Percentiles rank a stretch among this genome's conserved stretches.
phyloP scores from a whole-genome alignment of 2,113 vertebrate genomes.

The Nibea albiflora region DNA sequence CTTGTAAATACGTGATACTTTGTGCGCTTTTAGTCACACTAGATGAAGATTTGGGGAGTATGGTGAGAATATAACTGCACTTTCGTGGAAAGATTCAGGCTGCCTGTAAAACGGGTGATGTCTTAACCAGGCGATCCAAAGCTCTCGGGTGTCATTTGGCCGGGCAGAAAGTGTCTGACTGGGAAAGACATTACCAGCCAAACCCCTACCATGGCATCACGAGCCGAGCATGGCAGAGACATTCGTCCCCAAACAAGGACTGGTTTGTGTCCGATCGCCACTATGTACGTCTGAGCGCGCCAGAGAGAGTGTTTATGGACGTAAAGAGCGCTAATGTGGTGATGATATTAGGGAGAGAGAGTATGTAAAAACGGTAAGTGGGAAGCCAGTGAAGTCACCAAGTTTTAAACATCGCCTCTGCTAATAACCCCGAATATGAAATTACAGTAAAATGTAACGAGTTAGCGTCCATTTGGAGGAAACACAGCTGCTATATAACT shows the following conservation, averaged over 20 bases:
- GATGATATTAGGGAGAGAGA: slow-evolving; percentile 12
- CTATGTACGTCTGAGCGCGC: not conserved
- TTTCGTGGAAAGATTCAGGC: slow-evolving; percentile 59
- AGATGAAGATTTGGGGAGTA: slow-evolving; percentile 25
- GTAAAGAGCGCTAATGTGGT: slow-evolving; percentile 25
- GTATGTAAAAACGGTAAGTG: not conserved
- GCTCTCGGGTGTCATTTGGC: slow-evolving; percentile 64
- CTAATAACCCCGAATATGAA: slow-evolving; percentile 36
- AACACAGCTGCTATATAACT: slow-evolving; percentile 52
- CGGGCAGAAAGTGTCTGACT: slow-evolving; percentile 39
- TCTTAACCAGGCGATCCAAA: slow-evolving; percentile 65
- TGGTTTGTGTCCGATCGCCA: slow-evolving; percentile 44
- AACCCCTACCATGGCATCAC: slow-evolving; percentile 33
- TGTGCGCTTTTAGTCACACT: slow-evolving; percentile 23
- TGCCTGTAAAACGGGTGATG: slow-evolving; percentile 69
- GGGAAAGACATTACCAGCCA: slow-evolving; percentile 68
- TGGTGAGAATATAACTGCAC: slow-evolving; percentile 9
- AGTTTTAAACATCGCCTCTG: not conserved
- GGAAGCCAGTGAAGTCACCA: not conserved
- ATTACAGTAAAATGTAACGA: slow-evolving; percentile 22
- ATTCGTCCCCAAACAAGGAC: slow-evolving; percentile 39
- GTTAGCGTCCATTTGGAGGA: slow-evolving; percentile 7
- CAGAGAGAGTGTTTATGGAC: slow-evolving; percentile 17
- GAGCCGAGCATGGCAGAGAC: slow-evolving; percentile 32
- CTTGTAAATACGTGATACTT: not conserved